Evolutionary conservation across 2,797 vertebrate genomes (phyloP).

Genomic region (Myotis vivesi): DNA sequence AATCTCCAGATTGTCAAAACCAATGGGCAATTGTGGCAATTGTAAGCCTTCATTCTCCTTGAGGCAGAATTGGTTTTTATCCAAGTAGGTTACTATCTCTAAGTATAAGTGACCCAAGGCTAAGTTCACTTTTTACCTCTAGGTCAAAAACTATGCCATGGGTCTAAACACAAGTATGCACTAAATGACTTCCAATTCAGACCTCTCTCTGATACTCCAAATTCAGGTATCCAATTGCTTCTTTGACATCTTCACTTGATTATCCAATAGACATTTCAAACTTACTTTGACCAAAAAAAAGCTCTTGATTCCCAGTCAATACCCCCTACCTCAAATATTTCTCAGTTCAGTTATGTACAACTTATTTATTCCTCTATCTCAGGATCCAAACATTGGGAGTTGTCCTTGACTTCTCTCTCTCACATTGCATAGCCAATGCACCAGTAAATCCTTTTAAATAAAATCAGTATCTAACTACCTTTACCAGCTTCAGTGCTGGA

Average conservation of each 20-base stretch:
- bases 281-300: not conserved
- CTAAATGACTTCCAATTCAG: not conserved
- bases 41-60: not conserved
- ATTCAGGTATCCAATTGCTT: not conserved
- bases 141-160: not conserved
- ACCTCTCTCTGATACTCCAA: not conserved
- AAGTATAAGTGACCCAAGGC: not conserved
- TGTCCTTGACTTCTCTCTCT: not conserved
- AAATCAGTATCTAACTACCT: not conserved
- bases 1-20: not conserved
- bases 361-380: not conserved
- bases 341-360: not conserved
- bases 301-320: not conserved
- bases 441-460: not conserved
- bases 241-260: not conserved
- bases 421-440: not conserved
- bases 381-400: not conserved
- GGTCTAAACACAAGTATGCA: not conserved
- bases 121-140: not conserved
- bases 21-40: not conserved
- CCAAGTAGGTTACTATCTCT: not conserved
- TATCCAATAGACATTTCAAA: not conserved
- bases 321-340: not conserved
- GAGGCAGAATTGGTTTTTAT: not conserved
- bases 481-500: not conserved